phyloP scores from a whole-genome alignment of 2,888 invertebrate genomes.

The Clanis bilineata region DNA sequence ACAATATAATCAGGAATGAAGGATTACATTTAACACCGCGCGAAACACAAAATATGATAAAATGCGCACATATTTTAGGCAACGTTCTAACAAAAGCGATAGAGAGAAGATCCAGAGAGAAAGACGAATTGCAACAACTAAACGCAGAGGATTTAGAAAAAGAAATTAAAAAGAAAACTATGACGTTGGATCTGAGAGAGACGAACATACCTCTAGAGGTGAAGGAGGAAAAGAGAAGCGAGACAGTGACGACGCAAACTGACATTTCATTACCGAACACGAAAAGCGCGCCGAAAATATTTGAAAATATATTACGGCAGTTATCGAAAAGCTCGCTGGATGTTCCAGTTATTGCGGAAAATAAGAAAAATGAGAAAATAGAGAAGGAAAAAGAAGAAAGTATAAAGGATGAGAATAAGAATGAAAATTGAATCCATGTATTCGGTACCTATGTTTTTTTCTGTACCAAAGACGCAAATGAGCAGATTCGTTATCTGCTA shows the following conservation, averaged over 20 bases:
- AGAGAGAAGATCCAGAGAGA: conserved; percentile 53
- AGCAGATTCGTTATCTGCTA: no score
- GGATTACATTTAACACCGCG: conserved; percentile 64
- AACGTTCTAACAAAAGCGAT: conserved; percentile 65
- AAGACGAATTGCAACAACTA: conserved; percentile 28
- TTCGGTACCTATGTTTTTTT: no score
- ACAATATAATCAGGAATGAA: conserved; percentile 59
- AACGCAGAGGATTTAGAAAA: conserved; percentile 36
- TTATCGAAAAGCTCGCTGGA: conserved; percentile 67
- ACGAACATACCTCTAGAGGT: conserved; percentile 52
- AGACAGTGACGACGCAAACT: conserved; percentile 69
- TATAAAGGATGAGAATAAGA: conserved; percentile 1
- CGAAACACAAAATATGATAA: conserved; percentile 69
- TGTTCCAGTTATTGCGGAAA: conserved; percentile 30
- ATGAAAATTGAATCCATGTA: neutral
- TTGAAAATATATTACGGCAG: conserved; percentile 70
- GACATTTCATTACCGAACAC: conserved; percentile 76
- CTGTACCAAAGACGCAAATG: no score
- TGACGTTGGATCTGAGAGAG: conserved; percentile 66
- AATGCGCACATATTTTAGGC: conserved; percentile 70
- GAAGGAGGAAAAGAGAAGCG: conserved; percentile 53
- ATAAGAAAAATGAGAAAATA: conserved; percentile 15
- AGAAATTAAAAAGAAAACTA: conserved; percentile 51
- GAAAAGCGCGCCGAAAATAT: conserved; percentile 73
- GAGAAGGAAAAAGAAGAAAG: conserved; percentile 15